These are phyloP conservation scores for Babylonia areolata DNA, from an alignment of 1,140 invertebrate genomes.

Conservation along the genomic window DNA sequence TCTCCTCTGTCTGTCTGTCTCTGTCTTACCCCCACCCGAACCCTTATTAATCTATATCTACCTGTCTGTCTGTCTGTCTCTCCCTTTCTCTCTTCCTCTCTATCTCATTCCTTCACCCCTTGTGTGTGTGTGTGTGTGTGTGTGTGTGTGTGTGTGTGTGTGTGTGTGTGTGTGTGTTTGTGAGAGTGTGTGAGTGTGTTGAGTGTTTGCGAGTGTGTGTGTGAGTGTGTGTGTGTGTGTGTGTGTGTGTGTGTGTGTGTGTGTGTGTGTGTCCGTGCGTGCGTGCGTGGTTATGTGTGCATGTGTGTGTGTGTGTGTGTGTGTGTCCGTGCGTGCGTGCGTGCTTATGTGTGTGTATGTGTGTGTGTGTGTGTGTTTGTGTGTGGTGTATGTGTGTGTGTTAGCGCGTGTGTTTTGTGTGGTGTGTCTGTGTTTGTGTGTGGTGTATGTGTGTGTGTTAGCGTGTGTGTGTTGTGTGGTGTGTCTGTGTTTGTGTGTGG, in stretches of 20 bases:
- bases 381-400: too few species aligned
- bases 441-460: too few species aligned
- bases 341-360: background rate
- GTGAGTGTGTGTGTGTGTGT: background rate
- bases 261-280: too few species aligned
- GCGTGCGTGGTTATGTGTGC: too few species aligned
- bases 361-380: background rate
- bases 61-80: too few species aligned
- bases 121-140: background rate
- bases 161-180: too few species aligned
- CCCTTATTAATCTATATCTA: too few species aligned
- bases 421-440: too few species aligned
- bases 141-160: background rate
- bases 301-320: too few species aligned
- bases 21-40: background rate
- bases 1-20: background rate
- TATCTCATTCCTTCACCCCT: background rate
- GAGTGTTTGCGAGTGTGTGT: background rate
- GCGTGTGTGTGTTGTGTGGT: background rate
- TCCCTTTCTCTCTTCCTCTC: conserved; percentile 7
- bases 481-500: background rate
- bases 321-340: too few species aligned
- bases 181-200: too few species aligned
- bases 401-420: too few species aligned
- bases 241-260: background rate